Evolutionary conservation across 2,888 invertebrate species (phyloP).

Genomic region (Leptura quadrifasciata): DNA sequence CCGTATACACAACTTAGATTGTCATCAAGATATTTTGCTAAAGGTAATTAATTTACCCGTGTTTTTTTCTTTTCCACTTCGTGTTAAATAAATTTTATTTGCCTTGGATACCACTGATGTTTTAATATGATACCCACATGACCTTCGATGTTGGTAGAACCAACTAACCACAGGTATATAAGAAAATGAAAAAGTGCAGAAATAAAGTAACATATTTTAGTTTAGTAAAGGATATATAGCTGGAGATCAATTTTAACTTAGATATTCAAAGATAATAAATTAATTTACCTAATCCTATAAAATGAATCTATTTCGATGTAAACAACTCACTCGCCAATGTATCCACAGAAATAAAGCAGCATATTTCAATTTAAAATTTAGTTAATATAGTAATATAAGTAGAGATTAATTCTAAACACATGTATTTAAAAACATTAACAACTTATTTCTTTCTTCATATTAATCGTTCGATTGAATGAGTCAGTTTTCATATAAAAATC

Average conservation of each 20-base stretch:
- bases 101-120: background rate
- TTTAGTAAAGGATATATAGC: too few relatives aligned
- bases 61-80: background rate
- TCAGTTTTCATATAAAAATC: too few relatives aligned
- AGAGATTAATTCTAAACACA: background rate
- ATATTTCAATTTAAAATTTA: background rate
- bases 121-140: constrained; percentile 1
- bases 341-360: background rate
- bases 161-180: background rate
- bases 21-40: constrained; percentile 11
- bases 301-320: too few relatives aligned
- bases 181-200: background rate
- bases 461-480: too few relatives aligned
- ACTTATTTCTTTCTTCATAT: too few relatives aligned
- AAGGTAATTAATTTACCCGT: background rate
- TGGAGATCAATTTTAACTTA: too few relatives aligned
- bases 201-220: background rate
- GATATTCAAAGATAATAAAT: too few relatives aligned
- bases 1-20: constrained; percentile 14
- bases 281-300: too few relatives aligned
- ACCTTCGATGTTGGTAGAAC: background rate
- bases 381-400: background rate
- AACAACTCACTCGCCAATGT: too few relatives aligned
- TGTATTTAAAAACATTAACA: background rate
- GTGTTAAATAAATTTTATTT: background rate